A percentile compares a stretch with the other conserved stretches of the same genome.
These are phyloP conservation scores for Cheilosia vulpina DNA, from an alignment of 2,888 invertebrate species.

Conservation along the genomic window DNA sequence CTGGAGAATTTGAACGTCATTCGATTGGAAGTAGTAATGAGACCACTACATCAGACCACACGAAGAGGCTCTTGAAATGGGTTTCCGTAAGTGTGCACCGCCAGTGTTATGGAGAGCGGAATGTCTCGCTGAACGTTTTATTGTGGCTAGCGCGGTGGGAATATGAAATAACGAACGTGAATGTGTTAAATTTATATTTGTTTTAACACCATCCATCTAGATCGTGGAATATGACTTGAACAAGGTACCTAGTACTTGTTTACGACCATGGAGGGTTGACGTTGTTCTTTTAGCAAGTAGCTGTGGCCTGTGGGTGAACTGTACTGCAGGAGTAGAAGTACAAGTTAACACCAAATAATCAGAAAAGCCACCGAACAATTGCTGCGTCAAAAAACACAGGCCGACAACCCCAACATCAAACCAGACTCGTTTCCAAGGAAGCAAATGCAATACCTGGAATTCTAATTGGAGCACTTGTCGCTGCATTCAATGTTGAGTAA, in stretches of 20 bases:
- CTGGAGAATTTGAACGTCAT: constrained; percentile 44
- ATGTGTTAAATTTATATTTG: constrained; percentile 60
- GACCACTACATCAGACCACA: constrained; percentile 40
- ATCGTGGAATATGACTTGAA: constrained; percentile 36
- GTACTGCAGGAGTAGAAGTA: no score
- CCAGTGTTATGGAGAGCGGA: constrained; percentile 33
- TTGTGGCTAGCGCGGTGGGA: constrained; percentile 41
- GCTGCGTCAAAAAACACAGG: no score
- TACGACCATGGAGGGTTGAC: no score
- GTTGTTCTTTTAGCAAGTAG: no score
- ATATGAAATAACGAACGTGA: constrained; percentile 42
- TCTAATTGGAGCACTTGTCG: no score
- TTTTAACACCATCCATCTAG: constrained; percentile 58
- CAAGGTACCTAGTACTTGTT: neutral
- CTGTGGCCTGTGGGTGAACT: no score
- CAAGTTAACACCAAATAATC: no score
- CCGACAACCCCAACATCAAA: no score
- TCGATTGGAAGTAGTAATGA: constrained; percentile 59
- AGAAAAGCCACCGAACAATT: no score
- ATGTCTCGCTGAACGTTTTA: constrained; percentile 40
- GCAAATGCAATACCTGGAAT: no score
- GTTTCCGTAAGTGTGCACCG: constrained; percentile 35
- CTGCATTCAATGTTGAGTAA: no score
- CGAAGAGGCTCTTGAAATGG: constrained; percentile 36
- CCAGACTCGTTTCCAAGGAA: no score